These are phyloP conservation scores for Gallirallus australis DNA, from an alignment of 2,797 vertebrate genomes.

Conservation along the genomic window DNA sequence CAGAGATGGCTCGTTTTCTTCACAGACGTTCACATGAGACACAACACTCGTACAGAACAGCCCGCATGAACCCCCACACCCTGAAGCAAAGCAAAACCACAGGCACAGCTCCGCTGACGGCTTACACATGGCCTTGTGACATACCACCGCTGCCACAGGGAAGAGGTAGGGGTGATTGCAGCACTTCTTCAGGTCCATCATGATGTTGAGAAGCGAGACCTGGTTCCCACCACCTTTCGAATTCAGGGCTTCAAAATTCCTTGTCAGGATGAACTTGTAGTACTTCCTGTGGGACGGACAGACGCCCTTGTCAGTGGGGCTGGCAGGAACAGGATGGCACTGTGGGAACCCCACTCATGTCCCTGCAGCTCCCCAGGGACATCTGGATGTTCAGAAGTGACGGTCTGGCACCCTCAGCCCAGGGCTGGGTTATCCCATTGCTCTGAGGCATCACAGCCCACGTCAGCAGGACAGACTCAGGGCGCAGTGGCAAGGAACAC, in stretches of 20 bases:
- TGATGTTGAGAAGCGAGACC: slow-evolving; percentile 97
- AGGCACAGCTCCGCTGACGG: background rate
- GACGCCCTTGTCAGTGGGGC: accelerated
- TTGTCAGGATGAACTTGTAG: slow-evolving; percentile 97
- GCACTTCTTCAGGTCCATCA: slow-evolving; percentile 99
- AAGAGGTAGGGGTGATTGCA: slow-evolving; percentile 99
- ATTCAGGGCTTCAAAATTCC: slow-evolving; percentile 97
- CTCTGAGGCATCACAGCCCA: background rate
- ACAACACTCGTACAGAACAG: background rate
- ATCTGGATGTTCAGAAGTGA: background rate
- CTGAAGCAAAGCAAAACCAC: background rate
- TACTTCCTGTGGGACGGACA: slow-evolving; percentile 88
- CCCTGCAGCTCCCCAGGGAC: background rate
- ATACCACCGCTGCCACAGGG: slow-evolving; percentile 94
- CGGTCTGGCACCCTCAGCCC: background rate
- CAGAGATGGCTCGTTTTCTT: accelerated
- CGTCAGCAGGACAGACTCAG: accelerated
- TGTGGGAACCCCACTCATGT: accelerated
- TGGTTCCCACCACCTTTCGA: slow-evolving; percentile 98
- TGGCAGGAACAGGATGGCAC: background rate
- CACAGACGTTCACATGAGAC: background rate
- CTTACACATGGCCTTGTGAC: background rate
- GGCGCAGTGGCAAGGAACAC: background rate
- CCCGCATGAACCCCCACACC: accelerated
- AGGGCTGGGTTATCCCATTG: accelerated